Base-by-base conservation (phyloP, 92 coral and sea anemone genomes). In the Palythoa heliodiscus region DNA sequence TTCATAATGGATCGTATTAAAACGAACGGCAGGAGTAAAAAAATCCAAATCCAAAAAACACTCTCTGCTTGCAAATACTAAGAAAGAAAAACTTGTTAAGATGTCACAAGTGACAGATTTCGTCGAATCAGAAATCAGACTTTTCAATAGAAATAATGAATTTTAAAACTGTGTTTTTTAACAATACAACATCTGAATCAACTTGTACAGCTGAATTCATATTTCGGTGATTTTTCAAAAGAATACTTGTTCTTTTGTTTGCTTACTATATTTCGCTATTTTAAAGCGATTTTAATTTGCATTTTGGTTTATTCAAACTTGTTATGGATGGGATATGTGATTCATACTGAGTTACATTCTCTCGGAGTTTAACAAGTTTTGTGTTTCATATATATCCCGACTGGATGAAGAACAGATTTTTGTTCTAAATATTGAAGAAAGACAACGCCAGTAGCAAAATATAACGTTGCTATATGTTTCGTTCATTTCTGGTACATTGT, bases 111-210 rank as follows among this genome's bases (percentile, higher is more conserved):
- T 80, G 57, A 52, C 73, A 80, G 22, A 67, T 64, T 40, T 80
- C 60, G 74, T 80, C 60, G 75, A 80, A 80, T 80, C 75, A 80
- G 73, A 12, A 64, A 60, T 48, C 53, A 43, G 70, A 67, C 43
- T 48, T 79, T 66, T 80, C 75, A 80, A 80, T 80, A 80, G 66
- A n/a, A 53, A 48, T 80, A 67, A 80, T 80, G 54, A 80, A 23
- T 43, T 64, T 23, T 15, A 63, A 47, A 52, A 47, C 53, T 66
- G 24, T 15, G 61, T 5, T 69, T 80, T 11, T 66, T 47, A 67
- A 80, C 84, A 80, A 80, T 80, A 14, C 10, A 80, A 22, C 84
- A 80, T 80, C 84, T 80, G 84, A 80, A 67, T 25, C 84, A 80
- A 80, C 73, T 80, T 29, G 11, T 16, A 52, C 84, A 80, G 84